These are phyloP conservation scores for Microctenopoma steveboyesi DNA, from an alignment of 2,797 vertebrate species.

Conservation along the genomic window DNA sequence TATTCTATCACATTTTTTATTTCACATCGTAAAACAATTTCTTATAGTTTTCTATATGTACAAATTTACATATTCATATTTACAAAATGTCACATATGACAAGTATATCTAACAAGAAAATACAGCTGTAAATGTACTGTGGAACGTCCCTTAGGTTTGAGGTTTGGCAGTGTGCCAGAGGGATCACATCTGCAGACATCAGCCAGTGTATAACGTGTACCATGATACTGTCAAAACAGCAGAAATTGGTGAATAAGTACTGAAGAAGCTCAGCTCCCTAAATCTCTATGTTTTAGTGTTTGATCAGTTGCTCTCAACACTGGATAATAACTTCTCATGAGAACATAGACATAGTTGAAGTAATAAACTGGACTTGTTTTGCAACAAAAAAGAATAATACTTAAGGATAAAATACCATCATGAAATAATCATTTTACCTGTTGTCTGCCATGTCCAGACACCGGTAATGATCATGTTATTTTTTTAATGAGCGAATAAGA, in stretches of 20 bases:
- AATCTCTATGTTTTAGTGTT: slow-evolving; percentile 11
- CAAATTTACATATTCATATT: slow-evolving; percentile 82
- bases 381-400: no score
- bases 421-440: not conserved
- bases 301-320: slow-evolving; percentile 7
- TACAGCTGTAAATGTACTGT: slow-evolving; percentile 26
- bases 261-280: slow-evolving; percentile 53
- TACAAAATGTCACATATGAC: slow-evolving; percentile 63
- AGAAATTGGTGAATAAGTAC: slow-evolving; percentile 39
- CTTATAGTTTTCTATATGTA: slow-evolving; percentile 82
- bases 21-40: slow-evolving; percentile 79
- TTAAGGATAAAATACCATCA: no score
- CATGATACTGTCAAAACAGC: slow-evolving; percentile 44
- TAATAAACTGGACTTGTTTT: not conserved
- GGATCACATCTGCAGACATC: slow-evolving; percentile 45
- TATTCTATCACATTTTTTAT: slow-evolving; percentile 61
- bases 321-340: not conserved
- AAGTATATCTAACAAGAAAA: slow-evolving; percentile 56
- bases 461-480: not conserved
- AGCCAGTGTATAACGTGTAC: slow-evolving; percentile 73
- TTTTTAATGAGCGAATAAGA: no score
- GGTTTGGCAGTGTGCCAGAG: slow-evolving; percentile 45
- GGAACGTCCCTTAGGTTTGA: slow-evolving; percentile 58
- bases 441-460: not conserved
- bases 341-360: not conserved